Conservation (phyloP, 2,888 invertebrate genomes). For the Torymus texanus region DNA sequence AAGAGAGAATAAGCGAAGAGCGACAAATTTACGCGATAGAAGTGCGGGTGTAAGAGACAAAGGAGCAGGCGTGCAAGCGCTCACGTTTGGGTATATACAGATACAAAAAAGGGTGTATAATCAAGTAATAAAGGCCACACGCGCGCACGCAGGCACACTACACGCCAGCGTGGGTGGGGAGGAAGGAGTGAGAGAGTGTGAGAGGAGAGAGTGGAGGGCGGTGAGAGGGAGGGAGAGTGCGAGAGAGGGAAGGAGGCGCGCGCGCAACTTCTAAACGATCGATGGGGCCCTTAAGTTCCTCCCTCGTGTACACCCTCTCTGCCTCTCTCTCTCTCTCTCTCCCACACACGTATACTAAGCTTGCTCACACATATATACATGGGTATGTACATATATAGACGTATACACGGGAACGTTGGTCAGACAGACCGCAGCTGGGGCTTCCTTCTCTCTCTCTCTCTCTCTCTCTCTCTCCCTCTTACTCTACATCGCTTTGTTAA, state of each 20-base stretch:
- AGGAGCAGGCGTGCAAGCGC: too few species aligned
- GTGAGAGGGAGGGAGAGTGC: slow-evolving; percentile 28
- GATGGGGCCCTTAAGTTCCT: slow-evolving; percentile 65
- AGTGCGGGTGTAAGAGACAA: too few species aligned
- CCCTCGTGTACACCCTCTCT: background rate
- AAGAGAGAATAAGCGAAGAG: too few species aligned
- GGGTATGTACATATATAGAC: too few species aligned
- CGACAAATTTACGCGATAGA: too few species aligned
- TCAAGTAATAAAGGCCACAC: too few species aligned
- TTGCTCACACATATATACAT: background rate
- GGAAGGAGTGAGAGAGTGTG: background rate
- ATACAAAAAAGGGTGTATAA: too few species aligned
- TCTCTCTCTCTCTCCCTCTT: background rate
- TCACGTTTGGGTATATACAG: too few species aligned
- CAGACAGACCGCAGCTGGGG: too few species aligned
- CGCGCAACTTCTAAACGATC: slow-evolving; percentile 64
- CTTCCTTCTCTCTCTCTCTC: background rate
- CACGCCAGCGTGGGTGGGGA: too few species aligned
- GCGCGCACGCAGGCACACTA: too few species aligned
- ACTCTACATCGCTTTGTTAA: slow-evolving; percentile 1
- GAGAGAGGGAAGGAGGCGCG: slow-evolving; percentile 55
- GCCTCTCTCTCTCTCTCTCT: background rate
- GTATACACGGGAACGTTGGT: background rate
- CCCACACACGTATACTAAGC: too few species aligned
- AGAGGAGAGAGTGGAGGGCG: slow-evolving; percentile 8